phyloP scores from a whole-genome alignment of 1,140 invertebrate genomes.

The Diprion similis region DNA sequence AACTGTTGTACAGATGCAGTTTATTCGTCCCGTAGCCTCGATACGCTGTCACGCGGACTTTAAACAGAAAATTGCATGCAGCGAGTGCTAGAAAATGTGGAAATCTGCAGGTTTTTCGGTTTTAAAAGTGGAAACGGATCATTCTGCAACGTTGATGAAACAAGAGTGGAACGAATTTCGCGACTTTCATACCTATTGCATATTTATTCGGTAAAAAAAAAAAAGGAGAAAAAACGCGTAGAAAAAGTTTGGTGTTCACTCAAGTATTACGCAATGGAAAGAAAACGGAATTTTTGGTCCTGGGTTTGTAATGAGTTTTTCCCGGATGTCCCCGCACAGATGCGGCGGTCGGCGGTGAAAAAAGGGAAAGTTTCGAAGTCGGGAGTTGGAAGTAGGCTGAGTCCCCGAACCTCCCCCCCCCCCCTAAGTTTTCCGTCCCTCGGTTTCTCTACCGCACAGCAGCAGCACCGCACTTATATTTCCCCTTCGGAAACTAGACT shows the following conservation, averaged over 20 bases:
- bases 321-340: constrained; percentile 23
- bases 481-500: constrained; percentile 3
- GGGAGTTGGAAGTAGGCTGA: constrained; percentile 28
- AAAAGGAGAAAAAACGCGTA: no score
- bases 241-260: no score
- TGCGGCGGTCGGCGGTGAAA: constrained; percentile 36
- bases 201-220: not conserved
- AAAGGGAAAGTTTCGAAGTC: constrained; percentile 34
- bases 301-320: constrained; percentile 46
- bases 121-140: no score
- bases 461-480: not conserved
- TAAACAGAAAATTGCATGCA: no score
- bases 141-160: not conserved
- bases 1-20: no score
- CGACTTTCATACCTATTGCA: not conserved
- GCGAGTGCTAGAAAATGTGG: no score
- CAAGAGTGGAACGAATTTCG: not conserved
- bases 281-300: no score
- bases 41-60: no score
- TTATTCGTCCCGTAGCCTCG: no score
- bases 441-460: not conserved
- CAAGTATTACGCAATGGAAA: no score
- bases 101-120: no score
- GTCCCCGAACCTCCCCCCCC: constrained; percentile 2
- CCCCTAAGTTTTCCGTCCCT: not conserved